Conservation (phyloP, 2,797 vertebrate species). For the Anas capensis region DNA sequence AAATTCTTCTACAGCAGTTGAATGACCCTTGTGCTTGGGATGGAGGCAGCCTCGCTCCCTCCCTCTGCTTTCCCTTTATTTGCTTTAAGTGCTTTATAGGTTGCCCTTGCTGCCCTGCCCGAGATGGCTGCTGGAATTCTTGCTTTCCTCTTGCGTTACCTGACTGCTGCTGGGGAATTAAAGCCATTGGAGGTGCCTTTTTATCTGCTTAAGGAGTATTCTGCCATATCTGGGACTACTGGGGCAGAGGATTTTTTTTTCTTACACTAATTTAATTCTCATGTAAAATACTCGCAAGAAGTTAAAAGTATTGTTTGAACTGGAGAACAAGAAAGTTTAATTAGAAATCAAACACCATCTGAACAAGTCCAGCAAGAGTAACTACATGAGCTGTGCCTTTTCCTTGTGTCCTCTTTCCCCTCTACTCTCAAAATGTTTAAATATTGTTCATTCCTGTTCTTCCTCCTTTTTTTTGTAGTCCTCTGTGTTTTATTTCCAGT, state of each 20-base stretch:
- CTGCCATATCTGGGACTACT: background rate
- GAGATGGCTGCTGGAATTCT: conserved; percentile 3
- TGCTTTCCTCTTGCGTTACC: conserved; percentile 10
- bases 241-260: background rate
- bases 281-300: background rate
- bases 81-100: background rate
- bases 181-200: background rate
- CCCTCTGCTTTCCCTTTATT: background rate
- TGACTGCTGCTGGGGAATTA: background rate
- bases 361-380: conserved; percentile 31
- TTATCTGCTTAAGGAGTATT: background rate
- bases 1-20: background rate
- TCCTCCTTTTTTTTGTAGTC: background rate
- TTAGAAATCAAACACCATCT: conserved; percentile 30
- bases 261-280: background rate
- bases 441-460: background rate
- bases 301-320: conserved; percentile 8
- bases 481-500: background rate
- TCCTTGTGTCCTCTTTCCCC: background rate
- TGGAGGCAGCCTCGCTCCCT: background rate
- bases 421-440: background rate
- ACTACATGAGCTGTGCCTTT: background rate
- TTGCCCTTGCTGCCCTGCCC: background rate
- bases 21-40: background rate
- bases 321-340: background rate